Conservation (phyloP, 2,113 vertebrate genomes). For the Oriolus oriolus region DNA sequence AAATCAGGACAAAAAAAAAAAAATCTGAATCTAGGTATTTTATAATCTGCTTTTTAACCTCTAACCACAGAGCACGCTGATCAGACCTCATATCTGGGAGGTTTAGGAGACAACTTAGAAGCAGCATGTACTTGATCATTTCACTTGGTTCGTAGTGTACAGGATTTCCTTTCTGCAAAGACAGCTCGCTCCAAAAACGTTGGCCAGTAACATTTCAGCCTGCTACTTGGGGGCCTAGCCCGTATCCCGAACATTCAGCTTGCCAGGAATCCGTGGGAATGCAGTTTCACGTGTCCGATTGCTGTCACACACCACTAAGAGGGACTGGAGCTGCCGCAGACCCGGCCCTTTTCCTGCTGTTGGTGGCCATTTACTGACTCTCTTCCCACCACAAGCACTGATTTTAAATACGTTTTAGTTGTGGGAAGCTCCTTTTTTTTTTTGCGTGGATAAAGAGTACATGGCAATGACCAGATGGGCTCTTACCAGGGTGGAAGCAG, state of each 20-base stretch:
- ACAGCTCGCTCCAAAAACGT: slow-evolving; percentile 20
- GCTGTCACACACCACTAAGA: slow-evolving; percentile 60
- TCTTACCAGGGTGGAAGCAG: slow-evolving; percentile 24
- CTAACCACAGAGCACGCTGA: slow-evolving; percentile 89
- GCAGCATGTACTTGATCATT: slow-evolving; percentile 74
- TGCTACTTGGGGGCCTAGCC: not conserved
- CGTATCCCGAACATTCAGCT: not conserved
- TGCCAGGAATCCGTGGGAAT: not conserved
- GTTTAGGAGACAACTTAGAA: slow-evolving; percentile 84
- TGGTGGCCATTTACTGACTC: slow-evolving; percentile 44
- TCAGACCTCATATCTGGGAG: slow-evolving; percentile 88
- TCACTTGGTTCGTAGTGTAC: slow-evolving; percentile 54
- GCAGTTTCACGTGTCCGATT: not conserved
- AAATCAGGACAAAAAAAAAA: slow-evolving; percentile 85
- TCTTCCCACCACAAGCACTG: slow-evolving; percentile 76
- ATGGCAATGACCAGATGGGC: slow-evolving; percentile 42
- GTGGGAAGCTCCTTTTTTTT: slow-evolving; percentile 67
- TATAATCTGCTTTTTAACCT: slow-evolving; percentile 91
- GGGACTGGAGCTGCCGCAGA: slow-evolving; percentile 47
- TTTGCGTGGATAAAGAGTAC: slow-evolving; percentile 50
- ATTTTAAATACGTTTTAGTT: slow-evolving; percentile 65
- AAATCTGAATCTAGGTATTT: slow-evolving; percentile 90
- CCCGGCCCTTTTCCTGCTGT: slow-evolving; percentile 37
- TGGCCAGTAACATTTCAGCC: slow-evolving; percentile 53
- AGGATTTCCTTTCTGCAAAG: not conserved